Percentiles rank a stretch among this genome's conserved stretches.
Conservation (phyloP, 2,888 invertebrate genomes). For the Pecten maximus region DNA sequence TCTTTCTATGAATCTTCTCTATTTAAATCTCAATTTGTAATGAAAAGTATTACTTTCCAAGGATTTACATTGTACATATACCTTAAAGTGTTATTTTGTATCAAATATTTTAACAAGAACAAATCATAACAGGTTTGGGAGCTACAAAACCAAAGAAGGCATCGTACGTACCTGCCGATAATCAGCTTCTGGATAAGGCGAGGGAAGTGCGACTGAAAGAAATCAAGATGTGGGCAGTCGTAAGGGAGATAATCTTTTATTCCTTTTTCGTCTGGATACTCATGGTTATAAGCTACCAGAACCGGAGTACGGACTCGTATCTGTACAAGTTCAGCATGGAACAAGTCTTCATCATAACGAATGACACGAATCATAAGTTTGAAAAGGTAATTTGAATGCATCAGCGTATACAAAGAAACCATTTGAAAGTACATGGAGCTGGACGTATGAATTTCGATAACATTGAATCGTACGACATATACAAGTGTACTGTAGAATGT, state of each 20-base stretch:
- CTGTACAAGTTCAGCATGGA: conserved; percentile 81
- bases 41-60: neutral
- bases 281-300: conserved; percentile 82
- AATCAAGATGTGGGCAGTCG: conserved; percentile 83
- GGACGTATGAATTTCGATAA: too few relatives aligned
- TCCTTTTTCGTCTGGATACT: conserved; percentile 83
- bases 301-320: conserved; percentile 81
- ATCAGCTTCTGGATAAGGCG: conserved; percentile 78
- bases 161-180: conserved; percentile 81
- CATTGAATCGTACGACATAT: too few relatives aligned
- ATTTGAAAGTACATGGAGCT: too few relatives aligned
- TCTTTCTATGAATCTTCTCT: too few relatives aligned
- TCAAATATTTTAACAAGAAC: too few relatives aligned
- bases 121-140: conserved; percentile 70
- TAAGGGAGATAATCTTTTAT: conserved; percentile 83
- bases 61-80: too few relatives aligned
- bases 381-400: conserved; percentile 58
- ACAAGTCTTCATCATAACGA: conserved; percentile 73
- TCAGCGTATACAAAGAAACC: too few relatives aligned
- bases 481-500: too few relatives aligned
- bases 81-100: too few relatives aligned
- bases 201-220: conserved; percentile 82
- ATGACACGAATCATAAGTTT: conserved; percentile 67
- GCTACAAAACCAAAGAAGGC: conserved; percentile 71
- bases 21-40: too few relatives aligned